phyloP scores from a whole-genome alignment of 2,888 invertebrate species.

The Oxystoma pomonae region DNA sequence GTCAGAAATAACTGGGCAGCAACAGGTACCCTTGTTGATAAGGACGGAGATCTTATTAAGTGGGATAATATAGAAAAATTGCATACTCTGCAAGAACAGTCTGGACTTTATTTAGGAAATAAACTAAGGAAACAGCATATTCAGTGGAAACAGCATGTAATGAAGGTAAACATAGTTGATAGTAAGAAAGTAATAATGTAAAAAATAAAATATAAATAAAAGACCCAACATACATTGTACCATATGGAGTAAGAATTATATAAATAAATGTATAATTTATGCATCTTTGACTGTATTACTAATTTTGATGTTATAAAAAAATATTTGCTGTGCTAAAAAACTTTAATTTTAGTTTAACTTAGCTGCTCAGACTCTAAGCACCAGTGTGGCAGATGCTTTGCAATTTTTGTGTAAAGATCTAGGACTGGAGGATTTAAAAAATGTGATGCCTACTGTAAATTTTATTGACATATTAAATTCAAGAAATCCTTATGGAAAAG shows the following conservation, averaged over 20 bases:
- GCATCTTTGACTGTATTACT: background rate
- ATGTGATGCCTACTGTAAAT: too few relatives aligned
- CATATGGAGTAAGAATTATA: too few relatives aligned
- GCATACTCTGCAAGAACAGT: slow-evolving; percentile 18
- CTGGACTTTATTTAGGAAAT: slow-evolving; percentile 12
- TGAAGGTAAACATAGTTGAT: slow-evolving; percentile 23
- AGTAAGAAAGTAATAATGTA: too few relatives aligned
- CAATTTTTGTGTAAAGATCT: slow-evolving; percentile 19
- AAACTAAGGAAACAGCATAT: slow-evolving; percentile 18
- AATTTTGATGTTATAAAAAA: background rate
- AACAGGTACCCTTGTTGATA: background rate
- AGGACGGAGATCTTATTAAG: slow-evolving; percentile 12
- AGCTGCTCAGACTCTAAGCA: slow-evolving; percentile 23
- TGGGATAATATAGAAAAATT: slow-evolving; percentile 13
- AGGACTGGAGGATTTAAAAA: slow-evolving; percentile 14
- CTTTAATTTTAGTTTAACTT: slow-evolving; percentile 19
- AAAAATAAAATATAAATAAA: too few relatives aligned
- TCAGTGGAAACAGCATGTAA: slow-evolving; percentile 21
- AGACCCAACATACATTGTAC: background rate
- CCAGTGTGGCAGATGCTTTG: slow-evolving; percentile 22
- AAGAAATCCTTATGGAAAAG: slow-evolving; percentile 16
- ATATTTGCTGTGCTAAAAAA: too few relatives aligned
- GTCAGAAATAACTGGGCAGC: slow-evolving; percentile 12
- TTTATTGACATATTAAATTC: slow-evolving; percentile 24
- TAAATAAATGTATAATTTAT: too few relatives aligned